These are phyloP conservation scores for Blastobasis adustella DNA, from an alignment of 2,888 invertebrate genomes.

Conservation along the genomic window DNA sequence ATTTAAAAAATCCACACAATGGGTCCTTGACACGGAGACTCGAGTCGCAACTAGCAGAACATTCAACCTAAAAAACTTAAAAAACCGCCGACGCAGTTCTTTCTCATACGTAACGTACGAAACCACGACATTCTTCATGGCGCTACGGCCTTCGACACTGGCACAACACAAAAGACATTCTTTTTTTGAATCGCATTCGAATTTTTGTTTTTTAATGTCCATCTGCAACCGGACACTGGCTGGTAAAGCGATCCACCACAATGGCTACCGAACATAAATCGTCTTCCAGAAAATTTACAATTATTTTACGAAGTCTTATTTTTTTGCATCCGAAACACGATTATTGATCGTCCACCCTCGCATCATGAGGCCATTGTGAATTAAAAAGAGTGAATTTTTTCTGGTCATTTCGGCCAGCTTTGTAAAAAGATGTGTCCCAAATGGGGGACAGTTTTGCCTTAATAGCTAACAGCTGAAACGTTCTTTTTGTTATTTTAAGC, in stretches of 20 bases:
- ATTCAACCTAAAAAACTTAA: constrained; percentile 14
- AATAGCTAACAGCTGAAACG: constrained; percentile 59
- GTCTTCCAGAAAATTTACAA: constrained; percentile 62
- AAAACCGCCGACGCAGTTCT: constrained; percentile 2
- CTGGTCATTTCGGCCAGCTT: constrained; percentile 63
- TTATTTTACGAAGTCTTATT: constrained; percentile 47
- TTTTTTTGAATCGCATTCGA: constrained; percentile 5
- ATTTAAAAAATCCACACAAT: too few species aligned
- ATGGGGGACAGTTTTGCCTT: constrained; percentile 57
- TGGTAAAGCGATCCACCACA: constrained; percentile 50
- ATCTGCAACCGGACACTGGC: constrained; percentile 67
- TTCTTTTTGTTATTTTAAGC: constrained; percentile 25
- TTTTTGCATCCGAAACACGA: constrained; percentile 40
- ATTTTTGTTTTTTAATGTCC: constrained; percentile 24
- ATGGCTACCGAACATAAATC: constrained; percentile 68
- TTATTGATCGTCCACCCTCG: constrained; percentile 70
- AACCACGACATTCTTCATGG: constrained; percentile 9
- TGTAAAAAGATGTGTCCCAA: constrained; percentile 63
- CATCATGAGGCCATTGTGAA: constrained; percentile 54
- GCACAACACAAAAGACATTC: constrained; percentile 32
- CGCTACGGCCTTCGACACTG: constrained; percentile 20
- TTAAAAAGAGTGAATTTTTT: constrained; percentile 63
- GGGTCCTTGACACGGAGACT: too few species aligned
- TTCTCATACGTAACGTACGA: too few species aligned
- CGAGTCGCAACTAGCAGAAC: too few species aligned